These are phyloP conservation scores for Channa striata DNA, from an alignment of 2,797 vertebrate genomes.

Conservation along the genomic window DNA sequence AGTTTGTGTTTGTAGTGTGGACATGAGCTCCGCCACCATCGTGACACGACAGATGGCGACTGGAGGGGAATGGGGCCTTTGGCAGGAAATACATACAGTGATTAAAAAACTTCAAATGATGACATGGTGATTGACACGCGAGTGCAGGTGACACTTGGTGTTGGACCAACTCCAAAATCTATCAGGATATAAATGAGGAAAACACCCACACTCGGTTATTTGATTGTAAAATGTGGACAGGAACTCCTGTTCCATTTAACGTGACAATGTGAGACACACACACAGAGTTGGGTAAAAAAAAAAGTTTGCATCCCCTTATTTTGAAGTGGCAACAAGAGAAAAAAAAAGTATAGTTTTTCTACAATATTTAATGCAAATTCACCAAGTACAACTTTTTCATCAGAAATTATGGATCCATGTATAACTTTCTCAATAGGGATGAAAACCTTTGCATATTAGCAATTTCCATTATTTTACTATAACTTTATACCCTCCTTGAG, in stretches of 20 bases:
- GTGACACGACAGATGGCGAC: slow-evolving; percentile 28
- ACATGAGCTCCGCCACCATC: slow-evolving; percentile 51
- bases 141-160: slow-evolving; percentile 70
- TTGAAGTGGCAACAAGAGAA: too few relatives aligned
- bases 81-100: slow-evolving; percentile 74
- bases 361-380: too few relatives aligned
- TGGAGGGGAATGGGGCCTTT: slow-evolving; percentile 60
- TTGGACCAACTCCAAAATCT: slow-evolving; percentile 64
- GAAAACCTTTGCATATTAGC: too few relatives aligned
- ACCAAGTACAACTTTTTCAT: too few relatives aligned
- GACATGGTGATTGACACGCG: slow-evolving; percentile 25
- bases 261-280: slow-evolving; percentile 25
- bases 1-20: slow-evolving; percentile 64
- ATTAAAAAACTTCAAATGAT: slow-evolving; percentile 16
- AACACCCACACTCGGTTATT: slow-evolving; percentile 83
- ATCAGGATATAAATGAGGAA: slow-evolving; percentile 84
- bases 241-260: slow-evolving; percentile 54
- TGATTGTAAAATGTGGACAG: slow-evolving; percentile 85
- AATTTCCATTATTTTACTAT: too few relatives aligned
- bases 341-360: too few relatives aligned
- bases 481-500: too few relatives aligned
- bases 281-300: too few relatives aligned
- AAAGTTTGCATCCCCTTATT: too few relatives aligned
- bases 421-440: too few relatives aligned
- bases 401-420: too few relatives aligned